Base-by-base conservation (phyloP, 2,797 vertebrate species). In the Gymnothorax javanicus region DNA sequence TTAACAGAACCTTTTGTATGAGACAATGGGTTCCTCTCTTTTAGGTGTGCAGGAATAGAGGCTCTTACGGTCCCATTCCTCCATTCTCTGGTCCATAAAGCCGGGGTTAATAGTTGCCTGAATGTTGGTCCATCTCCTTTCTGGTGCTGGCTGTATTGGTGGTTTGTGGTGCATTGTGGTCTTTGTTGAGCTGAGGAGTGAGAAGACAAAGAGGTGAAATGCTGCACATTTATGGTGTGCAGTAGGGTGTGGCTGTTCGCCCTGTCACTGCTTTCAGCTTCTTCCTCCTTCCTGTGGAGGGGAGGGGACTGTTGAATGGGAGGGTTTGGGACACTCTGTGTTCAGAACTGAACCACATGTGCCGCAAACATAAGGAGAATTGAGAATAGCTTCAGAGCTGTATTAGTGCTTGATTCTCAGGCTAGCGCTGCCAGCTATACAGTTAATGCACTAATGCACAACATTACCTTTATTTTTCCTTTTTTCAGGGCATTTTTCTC, bases 71-170 rank as follows among this genome's bases (percentile, higher is more conserved):
- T 69, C 33, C 7, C n/a, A 81, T 27, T 82, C 52, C 84, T 43
- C 62, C 86, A 87, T 77, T 67, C 43, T 4, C 64, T 71, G 50
- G 17, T 43, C 43, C 1, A 79, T 56, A 79, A 79, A 54, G 75
- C 75, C 79, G 85, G 73, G 85, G 88, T 89, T 91, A 90, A 89
- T 67, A 59, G 81, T 60, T 57, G 82, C 54, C 2, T 87, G 89
- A 91, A 88, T 88, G 87, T 84, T 71, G 62, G 89, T 86, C 89
- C 84, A 43, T 88, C 89, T 88, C 90, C 88, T 88, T 88, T 90
- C 85, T 54, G 89, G 13, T 15, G 33, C 33, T 86, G 85, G 85
- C 20, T 27, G 75, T 54, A 23, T 54, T 54, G 50, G 75, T 54
- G 75, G 15, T 7, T 23, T 56, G 50, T 50, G 50, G 75, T 23